These are phyloP conservation scores for Cecidostiba fungosa DNA, from an alignment of 2,888 invertebrate genomes.

Conservation along the genomic window DNA sequence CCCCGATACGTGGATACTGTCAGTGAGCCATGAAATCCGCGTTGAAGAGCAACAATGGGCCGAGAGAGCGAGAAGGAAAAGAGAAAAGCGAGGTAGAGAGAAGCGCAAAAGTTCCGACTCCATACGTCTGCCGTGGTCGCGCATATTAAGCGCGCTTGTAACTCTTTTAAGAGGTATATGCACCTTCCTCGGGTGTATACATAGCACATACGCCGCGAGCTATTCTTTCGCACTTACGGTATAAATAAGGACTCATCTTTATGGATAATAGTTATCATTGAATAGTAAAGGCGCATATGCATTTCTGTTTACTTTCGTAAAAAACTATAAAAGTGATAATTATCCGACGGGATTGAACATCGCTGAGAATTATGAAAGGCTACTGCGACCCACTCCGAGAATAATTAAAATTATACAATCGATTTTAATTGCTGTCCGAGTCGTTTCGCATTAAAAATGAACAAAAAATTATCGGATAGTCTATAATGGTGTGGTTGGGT, in stretches of 20 bases:
- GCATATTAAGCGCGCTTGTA: slow-evolving; percentile 60
- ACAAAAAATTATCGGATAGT: not conserved
- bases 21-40: slow-evolving; percentile 69
- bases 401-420: slow-evolving; percentile 2
- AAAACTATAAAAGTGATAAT: slow-evolving; percentile 3
- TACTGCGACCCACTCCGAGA: not conserved
- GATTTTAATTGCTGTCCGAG: not conserved
- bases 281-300: not conserved
- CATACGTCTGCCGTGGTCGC: slow-evolving; percentile 47
- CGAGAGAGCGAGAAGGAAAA: slow-evolving; percentile 3
- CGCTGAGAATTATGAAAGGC: not conserved
- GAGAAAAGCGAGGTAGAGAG: slow-evolving; percentile 20
- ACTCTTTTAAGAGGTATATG: slow-evolving; percentile 47
- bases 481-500: not conserved
- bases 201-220: slow-evolving; percentile 34
- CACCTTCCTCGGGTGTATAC: slow-evolving; percentile 29
- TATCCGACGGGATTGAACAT: not conserved
- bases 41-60: slow-evolving; percentile 55
- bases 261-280: slow-evolving; percentile 54
- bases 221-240: slow-evolving; percentile 55
- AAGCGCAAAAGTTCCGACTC: slow-evolving; percentile 39
- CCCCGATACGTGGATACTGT: slow-evolving; percentile 72
- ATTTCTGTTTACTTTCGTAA: slow-evolving; percentile 18
- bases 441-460: not conserved
- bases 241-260: slow-evolving; percentile 60